A percentile compares a stretch with the other conserved stretches of the same genome.
Evolutionary conservation across 2,888 invertebrate genomes (phyloP).

Genomic region (Bruchidius siliquastri): DNA sequence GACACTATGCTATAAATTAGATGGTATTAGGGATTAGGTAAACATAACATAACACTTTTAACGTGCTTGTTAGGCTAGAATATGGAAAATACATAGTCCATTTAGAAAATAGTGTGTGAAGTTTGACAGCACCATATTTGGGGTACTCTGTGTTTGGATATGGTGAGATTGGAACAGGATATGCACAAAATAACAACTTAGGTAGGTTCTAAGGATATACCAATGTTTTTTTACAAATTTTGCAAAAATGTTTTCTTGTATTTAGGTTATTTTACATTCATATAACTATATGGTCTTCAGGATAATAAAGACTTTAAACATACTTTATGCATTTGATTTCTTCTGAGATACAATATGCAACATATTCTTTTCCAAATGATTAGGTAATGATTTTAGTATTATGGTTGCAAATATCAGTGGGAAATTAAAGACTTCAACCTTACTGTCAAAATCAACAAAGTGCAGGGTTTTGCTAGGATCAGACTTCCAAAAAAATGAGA

Average conservation of each 20-base stretch:
- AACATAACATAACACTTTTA: neutral
- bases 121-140: neutral
- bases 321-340: neutral
- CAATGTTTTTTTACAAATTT: neutral
- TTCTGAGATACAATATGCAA: too few relatives aligned
- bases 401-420: too few relatives aligned
- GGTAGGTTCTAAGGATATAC: neutral
- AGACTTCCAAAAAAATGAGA: too few relatives aligned
- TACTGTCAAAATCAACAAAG: too few relatives aligned
- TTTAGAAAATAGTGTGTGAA: neutral
- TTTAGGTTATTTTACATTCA: neutral
- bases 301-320: neutral
- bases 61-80: neutral
- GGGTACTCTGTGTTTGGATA: neutral
- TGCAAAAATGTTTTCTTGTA: neutral
- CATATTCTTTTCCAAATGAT: too few relatives aligned
- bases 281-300: neutral
- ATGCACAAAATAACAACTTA: slow-evolving; percentile 3
- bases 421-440: too few relatives aligned
- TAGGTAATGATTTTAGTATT: too few relatives aligned
- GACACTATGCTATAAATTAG: neutral
- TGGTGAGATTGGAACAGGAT: neutral
- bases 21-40: neutral
- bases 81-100: neutral
- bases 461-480: too few relatives aligned